phyloP scores from a whole-genome alignment of 2,113 vertebrate genomes.

The Pituophis catenifer region DNA sequence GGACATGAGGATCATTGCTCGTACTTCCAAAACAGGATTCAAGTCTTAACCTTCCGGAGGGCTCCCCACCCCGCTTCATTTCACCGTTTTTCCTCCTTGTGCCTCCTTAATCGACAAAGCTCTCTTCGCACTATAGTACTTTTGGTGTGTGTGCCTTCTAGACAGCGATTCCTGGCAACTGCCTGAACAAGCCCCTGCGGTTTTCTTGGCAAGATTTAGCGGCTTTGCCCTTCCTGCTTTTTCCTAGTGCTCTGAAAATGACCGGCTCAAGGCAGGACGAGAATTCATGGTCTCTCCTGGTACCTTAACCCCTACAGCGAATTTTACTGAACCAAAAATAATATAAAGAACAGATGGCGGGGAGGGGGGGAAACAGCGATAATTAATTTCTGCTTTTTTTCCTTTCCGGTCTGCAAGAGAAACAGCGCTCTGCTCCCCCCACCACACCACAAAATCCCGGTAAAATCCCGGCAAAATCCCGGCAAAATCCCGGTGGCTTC shows the following conservation, averaged over 20 bases:
- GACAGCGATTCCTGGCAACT: not conserved
- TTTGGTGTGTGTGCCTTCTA: not conserved
- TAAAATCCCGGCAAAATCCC: not conserved
- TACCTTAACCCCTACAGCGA: not conserved
- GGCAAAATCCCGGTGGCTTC: not conserved
- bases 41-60: not conserved
- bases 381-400: not conserved
- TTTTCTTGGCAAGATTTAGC: not conserved
- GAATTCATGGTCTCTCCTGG: not conserved
- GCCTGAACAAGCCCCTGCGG: not conserved
- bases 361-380: fast-evolving
- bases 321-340: not conserved
- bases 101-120: not conserved
- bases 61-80: not conserved
- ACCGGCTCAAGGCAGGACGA: not conserved
- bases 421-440: not conserved
- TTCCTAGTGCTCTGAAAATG: not conserved
- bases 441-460: not conserved
- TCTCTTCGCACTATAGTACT: not conserved
- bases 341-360: not conserved
- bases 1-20: not conserved
- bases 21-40: not conserved
- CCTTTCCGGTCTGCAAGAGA: not conserved
- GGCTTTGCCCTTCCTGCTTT: not conserved
- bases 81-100: not conserved